Base-by-base conservation (phyloP, 2,888 invertebrate genomes). In the Eupithecia centaureata region DNA sequence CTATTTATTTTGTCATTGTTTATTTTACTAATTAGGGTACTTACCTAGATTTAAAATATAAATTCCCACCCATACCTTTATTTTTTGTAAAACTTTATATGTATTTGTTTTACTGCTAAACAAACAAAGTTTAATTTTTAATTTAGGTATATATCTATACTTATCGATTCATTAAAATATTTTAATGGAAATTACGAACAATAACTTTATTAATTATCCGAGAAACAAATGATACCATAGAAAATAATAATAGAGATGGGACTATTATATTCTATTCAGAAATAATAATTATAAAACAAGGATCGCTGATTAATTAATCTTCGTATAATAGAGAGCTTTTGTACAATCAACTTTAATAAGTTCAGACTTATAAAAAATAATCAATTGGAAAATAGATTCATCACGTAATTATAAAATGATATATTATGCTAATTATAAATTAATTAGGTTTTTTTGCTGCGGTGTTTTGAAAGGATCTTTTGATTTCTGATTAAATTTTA, bases 361-460 rank as follows among this genome's bases (percentile, higher is more conserved):
- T 42, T 42, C 3, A 3, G 0, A 18, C n/a, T 18, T 42, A 35
- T 38, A n/a, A n/a, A 38, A n/a, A 38, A 38, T 5, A n/a, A 38
- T n/a, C 38, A n/a, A 38, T 38, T n/a, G 38, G 38, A 38, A 38
- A 18, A 42, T 7, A 42, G 18, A 38, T n/a, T n/a, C 1, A 3
- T 13, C 2, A 3, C 8, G 5, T 52, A 52, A 52, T 52, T 52
- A 27, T 15, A 10, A 27, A 27, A 27, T 52, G 52, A 52, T 52
- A 15, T 15, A 52, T 52, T 25, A 52, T 51, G 27, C 15, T 27
- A 15, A 52, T 52, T 27, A 27, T 15, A 27, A 7, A 27, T 27
- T 52, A 52, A 52, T 52, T 52, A 15, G 52, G 52, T 52, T 52
- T 27, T 52, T 27, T 52, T 52, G 52, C 15, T 52, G 27, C 27